A percentile compares a stretch with the other conserved stretches of the same genome.
These are phyloP conservation scores for Tiliacea aurago DNA, from an alignment of 2,888 invertebrate species.

Conservation along the genomic window DNA sequence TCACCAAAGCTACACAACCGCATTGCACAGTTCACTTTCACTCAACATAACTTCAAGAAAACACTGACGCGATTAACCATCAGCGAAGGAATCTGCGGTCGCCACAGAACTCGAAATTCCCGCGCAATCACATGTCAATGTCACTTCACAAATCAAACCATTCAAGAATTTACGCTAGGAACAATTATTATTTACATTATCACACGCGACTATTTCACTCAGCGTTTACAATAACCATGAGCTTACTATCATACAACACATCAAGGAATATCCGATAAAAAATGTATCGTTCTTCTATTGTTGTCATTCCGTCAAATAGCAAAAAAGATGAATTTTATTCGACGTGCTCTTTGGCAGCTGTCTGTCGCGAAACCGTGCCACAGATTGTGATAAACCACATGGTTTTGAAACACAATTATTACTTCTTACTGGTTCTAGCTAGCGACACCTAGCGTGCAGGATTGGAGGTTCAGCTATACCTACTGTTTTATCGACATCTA, in stretches of 20 bases:
- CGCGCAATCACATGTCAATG: slow-evolving; percentile 84
- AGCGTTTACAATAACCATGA: slow-evolving; percentile 24
- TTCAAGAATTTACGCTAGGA: slow-evolving; percentile 59
- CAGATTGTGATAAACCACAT: slow-evolving; percentile 67
- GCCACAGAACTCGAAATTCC: slow-evolving; percentile 76
- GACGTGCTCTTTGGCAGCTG: slow-evolving; percentile 78
- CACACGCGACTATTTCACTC: slow-evolving; percentile 66
- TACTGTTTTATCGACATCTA: slow-evolving; percentile 76
- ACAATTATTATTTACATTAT: slow-evolving; percentile 56
- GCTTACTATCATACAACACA: slow-evolving; percentile 30
- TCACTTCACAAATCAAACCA: slow-evolving; percentile 71
- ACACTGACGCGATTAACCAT: slow-evolving; percentile 59
- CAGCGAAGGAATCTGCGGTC: slow-evolving; percentile 28
- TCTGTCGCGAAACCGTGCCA: slow-evolving; percentile 73
- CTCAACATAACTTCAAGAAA: slow-evolving; percentile 70
- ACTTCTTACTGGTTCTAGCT: neutral
- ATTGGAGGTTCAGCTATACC: slow-evolving; percentile 17
- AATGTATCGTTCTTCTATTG: slow-evolving; percentile 65
- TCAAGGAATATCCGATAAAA: slow-evolving; percentile 63
- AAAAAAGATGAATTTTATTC: slow-evolving; percentile 66
- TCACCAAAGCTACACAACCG: slow-evolving; percentile 75
- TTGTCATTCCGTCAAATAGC: slow-evolving; percentile 68
- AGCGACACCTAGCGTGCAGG: slow-evolving; percentile 74
- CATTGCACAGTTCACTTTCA: slow-evolving; percentile 84
- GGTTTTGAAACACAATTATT: slow-evolving; percentile 37